phyloP scores from a whole-genome alignment of 2,888 invertebrate genomes.

The Ernsta delagoae region DNA sequence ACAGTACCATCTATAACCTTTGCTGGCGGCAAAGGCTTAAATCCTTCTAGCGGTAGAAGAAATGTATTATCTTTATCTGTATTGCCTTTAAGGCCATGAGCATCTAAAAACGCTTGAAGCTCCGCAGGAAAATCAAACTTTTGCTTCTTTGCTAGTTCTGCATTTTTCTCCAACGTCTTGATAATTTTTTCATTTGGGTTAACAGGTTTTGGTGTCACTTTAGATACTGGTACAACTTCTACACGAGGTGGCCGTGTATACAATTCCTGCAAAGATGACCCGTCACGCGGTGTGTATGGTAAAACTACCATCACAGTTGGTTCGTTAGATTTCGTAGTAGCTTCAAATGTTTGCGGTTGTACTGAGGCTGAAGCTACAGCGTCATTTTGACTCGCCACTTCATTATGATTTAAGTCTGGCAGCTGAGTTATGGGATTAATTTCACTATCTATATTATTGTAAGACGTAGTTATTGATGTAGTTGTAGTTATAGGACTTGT shows the following conservation, averaged over 20 bases:
- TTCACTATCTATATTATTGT: conserved; percentile 60
- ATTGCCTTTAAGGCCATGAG: conserved; percentile 69
- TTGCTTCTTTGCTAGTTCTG: conserved; percentile 53
- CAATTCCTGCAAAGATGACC: conserved; percentile 85
- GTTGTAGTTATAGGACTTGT: conserved; percentile 10
- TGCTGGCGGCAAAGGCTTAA: conserved; percentile 74
- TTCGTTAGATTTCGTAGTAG: conserved; percentile 59
- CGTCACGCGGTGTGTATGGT: conserved; percentile 86
- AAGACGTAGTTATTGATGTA: conserved; percentile 45
- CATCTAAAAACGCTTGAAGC: conserved; percentile 70
- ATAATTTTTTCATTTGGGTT: conserved; percentile 53
- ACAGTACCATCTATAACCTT: conserved; percentile 69
- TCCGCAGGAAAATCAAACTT: conserved; percentile 66
- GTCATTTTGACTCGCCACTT: conserved; percentile 44
- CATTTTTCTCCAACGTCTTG: conserved; percentile 54
- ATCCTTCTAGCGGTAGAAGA: conserved; percentile 73
- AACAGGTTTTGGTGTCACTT: conserved; percentile 59
- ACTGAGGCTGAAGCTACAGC: conserved; percentile 43
- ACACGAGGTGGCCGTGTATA: conserved; percentile 88
- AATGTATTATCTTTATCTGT: conserved; percentile 69
- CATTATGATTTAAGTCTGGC: conserved; percentile 39
- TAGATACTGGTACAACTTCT: conserved; percentile 76
- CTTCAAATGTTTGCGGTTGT: conserved; percentile 52
- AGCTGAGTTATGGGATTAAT: conserved; percentile 47
- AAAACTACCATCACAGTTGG: conserved; percentile 87